Percentiles rank a stretch among this genome's conserved stretches.
phyloP scores from a whole-genome alignment of 2,888 invertebrate species.

The Augiades crinisus region DNA sequence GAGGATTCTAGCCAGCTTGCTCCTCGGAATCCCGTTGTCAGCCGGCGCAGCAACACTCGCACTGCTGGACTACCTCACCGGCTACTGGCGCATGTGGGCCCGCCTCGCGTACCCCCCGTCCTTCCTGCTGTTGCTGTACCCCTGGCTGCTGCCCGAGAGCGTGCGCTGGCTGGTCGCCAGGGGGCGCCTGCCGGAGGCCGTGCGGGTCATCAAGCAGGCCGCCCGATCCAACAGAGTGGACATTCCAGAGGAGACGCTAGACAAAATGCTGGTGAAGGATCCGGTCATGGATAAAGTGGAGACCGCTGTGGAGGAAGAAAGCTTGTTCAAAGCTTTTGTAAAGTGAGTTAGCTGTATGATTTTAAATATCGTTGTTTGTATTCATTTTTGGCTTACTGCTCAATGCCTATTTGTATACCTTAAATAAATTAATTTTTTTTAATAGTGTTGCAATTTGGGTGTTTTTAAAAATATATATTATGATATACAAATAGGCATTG shows the following conservation, averaged over 20 bases:
- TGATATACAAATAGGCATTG: no score
- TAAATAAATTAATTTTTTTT: no score
- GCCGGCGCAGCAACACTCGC: constrained; percentile 86
- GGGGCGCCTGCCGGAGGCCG: constrained; percentile 83
- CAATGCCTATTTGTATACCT: not conserved
- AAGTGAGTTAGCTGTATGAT: no score
- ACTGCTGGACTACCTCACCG: constrained; percentile 84
- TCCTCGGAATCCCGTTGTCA: constrained; percentile 86
- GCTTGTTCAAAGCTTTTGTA: constrained; percentile 54
- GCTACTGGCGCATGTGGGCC: constrained; percentile 86
- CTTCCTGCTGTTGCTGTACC: constrained; percentile 84
- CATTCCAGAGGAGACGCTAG: constrained; percentile 71
- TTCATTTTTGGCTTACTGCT: no score
- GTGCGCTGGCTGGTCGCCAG: constrained; percentile 88
- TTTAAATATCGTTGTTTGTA: no score
- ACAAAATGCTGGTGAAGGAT: constrained; percentile 56
- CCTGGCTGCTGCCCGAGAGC: constrained; percentile 88
- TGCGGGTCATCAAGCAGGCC: constrained; percentile 80
- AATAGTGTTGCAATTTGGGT: no score
- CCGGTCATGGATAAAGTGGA: constrained; percentile 45
- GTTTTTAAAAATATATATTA: no score
- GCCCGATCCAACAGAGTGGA: constrained; percentile 81
- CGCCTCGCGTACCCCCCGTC: constrained; percentile 86
- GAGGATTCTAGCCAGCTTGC: constrained; percentile 86
- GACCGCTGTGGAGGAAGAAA: constrained; percentile 50